Evolutionary conservation across 2,797 vertebrate species (phyloP), one percentile per base, ranked within the genome.

Genomic region (Coluber constrictor): DNA sequence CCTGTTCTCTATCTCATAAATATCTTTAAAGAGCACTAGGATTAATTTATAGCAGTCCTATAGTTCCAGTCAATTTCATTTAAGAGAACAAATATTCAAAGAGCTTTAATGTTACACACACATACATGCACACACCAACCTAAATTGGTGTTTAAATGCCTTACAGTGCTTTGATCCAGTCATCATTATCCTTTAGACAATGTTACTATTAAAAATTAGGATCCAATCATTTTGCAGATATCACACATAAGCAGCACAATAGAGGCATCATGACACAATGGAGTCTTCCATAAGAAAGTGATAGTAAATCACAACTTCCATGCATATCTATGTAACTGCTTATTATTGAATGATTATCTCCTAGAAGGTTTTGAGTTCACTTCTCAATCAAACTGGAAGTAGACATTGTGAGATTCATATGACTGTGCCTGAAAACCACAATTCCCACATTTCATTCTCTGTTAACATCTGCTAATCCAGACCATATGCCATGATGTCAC

Each of bases 361-460:
- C n/a, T 51, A 90, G 32, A 66, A 86, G n/a, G 32, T 63, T 47
- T 59, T 89, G 86, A 90, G 92, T 93, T 90, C 92, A 74, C 7
- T 56, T 90, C 55, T 57, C 55, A 59, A 57, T 25, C 47, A 59
- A 87, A 43, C 20, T 87, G 55, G 37, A 90, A 51, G 7, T 70
- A 90, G 32, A 93, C 56, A 51, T 60, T 32, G n/a, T 15, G 3
- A 51, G 83, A 70, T 29, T 74, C 92, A 90, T 66, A 54, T 87
- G 51, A 54, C 79, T 89, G 86, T 57, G 89, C 12, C 56, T 20
- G 32, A 91, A 74, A 60, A 79, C 61, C 56, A 60, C 61, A 83
- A 15, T 51, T 88, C 63, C 55, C 86, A 57, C 27, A 6, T 51
- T 27, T 79, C 12, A 29, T 92, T 27, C 29, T 88, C 60, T 51